These are phyloP conservation scores for Metalampra italica DNA, from an alignment of 2,888 invertebrate species.

Conservation along the genomic window DNA sequence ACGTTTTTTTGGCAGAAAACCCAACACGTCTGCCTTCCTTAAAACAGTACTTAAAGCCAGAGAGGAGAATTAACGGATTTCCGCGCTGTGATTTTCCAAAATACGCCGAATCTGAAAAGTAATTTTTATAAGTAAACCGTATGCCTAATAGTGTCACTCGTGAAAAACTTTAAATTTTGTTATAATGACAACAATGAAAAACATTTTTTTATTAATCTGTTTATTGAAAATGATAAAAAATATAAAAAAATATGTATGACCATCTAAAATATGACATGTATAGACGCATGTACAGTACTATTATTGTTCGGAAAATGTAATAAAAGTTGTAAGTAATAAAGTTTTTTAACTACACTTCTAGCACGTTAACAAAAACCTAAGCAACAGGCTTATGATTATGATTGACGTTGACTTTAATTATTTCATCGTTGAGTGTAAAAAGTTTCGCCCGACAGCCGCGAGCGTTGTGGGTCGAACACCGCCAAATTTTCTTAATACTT, in stretches of 20 bases:
- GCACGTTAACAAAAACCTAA: neutral
- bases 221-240: no score
- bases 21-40: constrained; percentile 19
- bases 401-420: neutral
- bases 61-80: constrained; percentile 24
- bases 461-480: constrained; percentile 1
- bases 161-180: no score
- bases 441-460: constrained; percentile 9
- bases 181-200: no score
- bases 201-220: no score
- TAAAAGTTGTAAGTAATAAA: no score
- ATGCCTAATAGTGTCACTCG: no score
- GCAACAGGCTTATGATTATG: constrained; percentile 8
- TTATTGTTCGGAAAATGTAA: no score
- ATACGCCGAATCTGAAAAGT: neutral
- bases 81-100: neutral
- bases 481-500: constrained; percentile 2
- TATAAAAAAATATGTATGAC: no score
- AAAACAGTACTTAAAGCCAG: constrained; percentile 29
- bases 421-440: constrained; percentile 5
- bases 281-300: no score
- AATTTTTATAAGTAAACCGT: neutral
- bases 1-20: constrained; percentile 27
- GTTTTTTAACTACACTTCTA: no score
- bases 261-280: no score